Base-by-base conservation (phyloP, 2,113 vertebrate species). In the Atrichornis clamosus region DNA sequence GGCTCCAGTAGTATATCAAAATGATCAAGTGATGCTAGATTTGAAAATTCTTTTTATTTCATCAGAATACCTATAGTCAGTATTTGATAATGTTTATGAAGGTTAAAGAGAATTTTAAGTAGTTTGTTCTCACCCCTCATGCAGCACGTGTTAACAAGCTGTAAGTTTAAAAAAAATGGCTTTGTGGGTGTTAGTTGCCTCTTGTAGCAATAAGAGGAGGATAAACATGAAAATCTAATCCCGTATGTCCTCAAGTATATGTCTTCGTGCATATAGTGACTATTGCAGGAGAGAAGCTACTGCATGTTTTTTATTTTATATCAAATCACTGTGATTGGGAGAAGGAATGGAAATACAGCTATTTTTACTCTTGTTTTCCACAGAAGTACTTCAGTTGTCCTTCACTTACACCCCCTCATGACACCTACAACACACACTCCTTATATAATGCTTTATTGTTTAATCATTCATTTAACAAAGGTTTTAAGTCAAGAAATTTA, bases 331-430 rank as follows among this genome's bases (percentile, higher is more conserved):
- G 1, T 90, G 49, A 73, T 14, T 58, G 27, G 24, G 16, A 52
- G 11, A 58, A 83, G 67, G 15, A 6, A 52, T 59, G 28, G 10
- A 14, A 80, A 86, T 70, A 77, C 7, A 88, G 21, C 39, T 94
- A 59, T 85, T 93, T 95, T 93, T 90, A 28, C 37, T 86, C 26
- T n/a, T 95, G 35, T 77, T 95, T 93, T 94, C 30, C 30, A 84
- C 33, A 46, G 22, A 80, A 76, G 3, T 83, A 56, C 37, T 86
- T 89, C 21, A 90, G 46, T 82, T 93, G 65, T 87, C 82, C 44
- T 95, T 96, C 44, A 79, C 41, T 89, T 90, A 69, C 84, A 74
- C 47, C 33, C 10, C 13, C 79, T 85, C 60, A 80, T 96, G 33
- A 85, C 85, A 85, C 91, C 50, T 63, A 93, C 68, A 80, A 18